These are phyloP conservation scores for Labeo calbasu DNA, from an alignment of 2,797 vertebrate genomes.

Conservation along the genomic window DNA sequence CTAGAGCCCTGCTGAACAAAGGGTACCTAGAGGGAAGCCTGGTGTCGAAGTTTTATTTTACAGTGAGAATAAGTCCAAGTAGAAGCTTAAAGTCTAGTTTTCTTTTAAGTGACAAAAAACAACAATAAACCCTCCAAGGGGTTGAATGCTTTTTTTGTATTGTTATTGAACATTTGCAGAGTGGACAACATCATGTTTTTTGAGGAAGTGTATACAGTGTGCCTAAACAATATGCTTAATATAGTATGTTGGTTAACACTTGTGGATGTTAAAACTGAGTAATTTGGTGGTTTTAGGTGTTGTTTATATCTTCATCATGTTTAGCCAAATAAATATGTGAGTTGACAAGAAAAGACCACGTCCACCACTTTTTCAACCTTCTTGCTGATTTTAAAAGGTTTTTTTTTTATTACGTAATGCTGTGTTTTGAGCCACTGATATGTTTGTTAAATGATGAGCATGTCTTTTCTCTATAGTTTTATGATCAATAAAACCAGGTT, in stretches of 20 bases:
- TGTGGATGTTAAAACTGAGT: not conserved
- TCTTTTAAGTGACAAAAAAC: not conserved
- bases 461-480: not conserved
- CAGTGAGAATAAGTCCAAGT: not conserved
- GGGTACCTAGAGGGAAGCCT: not conserved
- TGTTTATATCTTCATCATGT: not conserved
- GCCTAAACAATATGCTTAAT: not conserved
- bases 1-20: not conserved
- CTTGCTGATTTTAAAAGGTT: not conserved
- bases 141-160: not conserved
- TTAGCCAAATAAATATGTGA: not conserved
- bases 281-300: constrained; percentile 13
- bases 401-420: constrained; percentile 3
- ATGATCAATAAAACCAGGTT: not conserved
- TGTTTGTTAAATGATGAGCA: not conserved
- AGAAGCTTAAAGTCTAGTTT: not conserved
- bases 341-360: not conserved
- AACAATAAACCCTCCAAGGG: not conserved
- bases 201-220: not conserved
- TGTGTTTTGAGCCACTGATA: not conserved
- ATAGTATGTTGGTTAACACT: not conserved
- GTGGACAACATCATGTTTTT: not conserved
- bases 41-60: not conserved
- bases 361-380: not conserved
- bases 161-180: not conserved